Percentiles rank a stretch among this genome's conserved stretches.
These are phyloP conservation scores for Falcaria lacertinaria DNA, from an alignment of 2,888 invertebrate genomes.

Conservation along the genomic window DNA sequence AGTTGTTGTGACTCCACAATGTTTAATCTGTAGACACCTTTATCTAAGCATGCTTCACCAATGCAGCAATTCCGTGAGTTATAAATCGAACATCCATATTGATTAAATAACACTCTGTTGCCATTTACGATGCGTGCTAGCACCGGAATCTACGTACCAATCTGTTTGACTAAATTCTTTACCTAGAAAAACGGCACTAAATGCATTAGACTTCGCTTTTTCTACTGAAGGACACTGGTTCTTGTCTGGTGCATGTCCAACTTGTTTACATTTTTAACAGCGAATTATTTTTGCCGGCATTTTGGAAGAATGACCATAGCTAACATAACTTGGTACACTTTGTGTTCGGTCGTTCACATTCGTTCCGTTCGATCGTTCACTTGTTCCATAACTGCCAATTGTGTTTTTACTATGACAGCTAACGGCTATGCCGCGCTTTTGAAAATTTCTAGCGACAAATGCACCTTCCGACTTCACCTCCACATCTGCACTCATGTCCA, in stretches of 20 bases:
- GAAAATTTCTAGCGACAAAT: constrained; percentile 1
- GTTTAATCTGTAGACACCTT: too few species aligned
- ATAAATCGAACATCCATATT: too few species aligned
- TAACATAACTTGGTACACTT: too few species aligned
- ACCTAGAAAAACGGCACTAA: constrained; percentile 14
- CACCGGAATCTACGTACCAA: constrained; percentile 13
- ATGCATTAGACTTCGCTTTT: constrained; percentile 12
- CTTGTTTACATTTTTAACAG: constrained; percentile 15
- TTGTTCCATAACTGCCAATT: too few species aligned
- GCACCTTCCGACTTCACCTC: constrained; percentile 5
- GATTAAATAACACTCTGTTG: too few species aligned
- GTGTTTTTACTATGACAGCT: too few species aligned
- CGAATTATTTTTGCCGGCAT: background rate
- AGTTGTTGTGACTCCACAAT: too few species aligned
- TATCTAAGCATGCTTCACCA: too few species aligned
- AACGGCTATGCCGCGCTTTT: too few species aligned
- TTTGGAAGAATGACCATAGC: too few species aligned
- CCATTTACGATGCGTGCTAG: constrained; percentile 10
- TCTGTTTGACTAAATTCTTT: constrained; percentile 4
- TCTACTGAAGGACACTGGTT: constrained; percentile 7
- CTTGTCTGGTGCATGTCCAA: too few species aligned
- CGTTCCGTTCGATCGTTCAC: constrained; percentile 3
- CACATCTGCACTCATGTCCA: constrained; percentile 13
- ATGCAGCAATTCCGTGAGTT: too few species aligned
- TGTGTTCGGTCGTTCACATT: background rate